phyloP scores from a whole-genome alignment of 1,140 invertebrate genomes.

The Episyrphus balteatus region DNA sequence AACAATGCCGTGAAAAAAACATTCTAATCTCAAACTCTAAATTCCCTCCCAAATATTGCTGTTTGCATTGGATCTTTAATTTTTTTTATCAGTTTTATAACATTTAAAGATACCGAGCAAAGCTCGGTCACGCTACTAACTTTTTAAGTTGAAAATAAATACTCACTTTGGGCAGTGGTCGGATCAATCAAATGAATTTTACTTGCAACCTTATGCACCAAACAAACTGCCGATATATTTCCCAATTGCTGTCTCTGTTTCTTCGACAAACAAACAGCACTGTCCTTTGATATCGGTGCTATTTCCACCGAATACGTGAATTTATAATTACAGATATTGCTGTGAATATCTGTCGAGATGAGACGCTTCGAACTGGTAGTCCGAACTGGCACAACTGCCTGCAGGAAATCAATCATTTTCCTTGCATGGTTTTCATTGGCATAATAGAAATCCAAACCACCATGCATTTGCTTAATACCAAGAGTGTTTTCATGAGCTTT shows the following conservation, averaged over 20 bases:
- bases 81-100: too few relatives aligned
- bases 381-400: constrained; percentile 73
- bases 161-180: constrained; percentile 72
- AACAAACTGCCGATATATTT: constrained; percentile 83
- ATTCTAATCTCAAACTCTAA: too few relatives aligned
- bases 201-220: constrained; percentile 82
- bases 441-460: constrained; percentile 96
- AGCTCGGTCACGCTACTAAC: too few relatives aligned
- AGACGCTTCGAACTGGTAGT: constrained; percentile 87
- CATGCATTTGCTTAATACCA: constrained; percentile 87
- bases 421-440: constrained; percentile 78
- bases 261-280: constrained; percentile 84
- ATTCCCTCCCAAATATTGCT: too few relatives aligned
- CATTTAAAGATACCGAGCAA: too few relatives aligned
- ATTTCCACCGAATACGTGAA: constrained; percentile 89
- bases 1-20: too few relatives aligned
- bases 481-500: constrained; percentile 84
- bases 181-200: constrained; percentile 91
- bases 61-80: too few relatives aligned
- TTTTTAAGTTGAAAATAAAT: constrained; percentile 2
- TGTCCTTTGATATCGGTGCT: constrained; percentile 93
- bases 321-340: constrained; percentile 96
- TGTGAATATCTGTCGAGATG: constrained; percentile 95
- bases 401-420: constrained; percentile 92
- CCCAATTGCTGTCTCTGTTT: constrained; percentile 80